These are phyloP conservation scores for Oryzias melastigma DNA, from an alignment of 2,113 vertebrate species.

Conservation along the genomic window DNA sequence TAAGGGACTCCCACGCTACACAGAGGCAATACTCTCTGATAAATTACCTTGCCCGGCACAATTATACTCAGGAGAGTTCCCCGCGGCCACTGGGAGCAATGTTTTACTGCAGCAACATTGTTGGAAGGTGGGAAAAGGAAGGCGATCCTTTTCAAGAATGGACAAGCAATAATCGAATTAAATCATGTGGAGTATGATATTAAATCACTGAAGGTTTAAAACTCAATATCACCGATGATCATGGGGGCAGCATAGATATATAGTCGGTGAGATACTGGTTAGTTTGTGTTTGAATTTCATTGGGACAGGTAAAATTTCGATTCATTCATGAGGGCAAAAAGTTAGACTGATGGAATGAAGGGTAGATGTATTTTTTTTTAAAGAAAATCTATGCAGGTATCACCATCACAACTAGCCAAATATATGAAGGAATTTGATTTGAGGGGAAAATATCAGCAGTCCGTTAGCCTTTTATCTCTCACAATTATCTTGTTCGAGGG, in stretches of 20 bases:
- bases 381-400: too few species aligned
- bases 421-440: too few species aligned
- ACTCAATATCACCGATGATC: constrained; percentile 1
- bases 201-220: constrained; percentile 24
- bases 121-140: constrained; percentile 44
- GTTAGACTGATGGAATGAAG: neutral
- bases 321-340: constrained; percentile 6
- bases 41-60: constrained; percentile 70
- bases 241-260: constrained; percentile 3
- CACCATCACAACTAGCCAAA: too few species aligned
- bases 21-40: constrained; percentile 74
- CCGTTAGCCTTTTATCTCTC: too few species aligned
- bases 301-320: neutral
- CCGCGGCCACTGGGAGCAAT: constrained; percentile 48
- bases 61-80: constrained; percentile 65
- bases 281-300: neutral
- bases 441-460: too few species aligned
- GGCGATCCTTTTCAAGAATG: constrained; percentile 41
- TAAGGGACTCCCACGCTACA: constrained; percentile 60
- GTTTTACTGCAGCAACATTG: constrained; percentile 48
- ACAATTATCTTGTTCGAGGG: too few species aligned
- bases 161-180: constrained; percentile 38
- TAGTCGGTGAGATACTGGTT: constrained; percentile 1
- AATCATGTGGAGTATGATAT: constrained; percentile 22
- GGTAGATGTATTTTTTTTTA: too few species aligned